These are phyloP conservation scores for Heptranchias perlo DNA, from an alignment of 2,113 vertebrate species.

Conservation along the genomic window DNA sequence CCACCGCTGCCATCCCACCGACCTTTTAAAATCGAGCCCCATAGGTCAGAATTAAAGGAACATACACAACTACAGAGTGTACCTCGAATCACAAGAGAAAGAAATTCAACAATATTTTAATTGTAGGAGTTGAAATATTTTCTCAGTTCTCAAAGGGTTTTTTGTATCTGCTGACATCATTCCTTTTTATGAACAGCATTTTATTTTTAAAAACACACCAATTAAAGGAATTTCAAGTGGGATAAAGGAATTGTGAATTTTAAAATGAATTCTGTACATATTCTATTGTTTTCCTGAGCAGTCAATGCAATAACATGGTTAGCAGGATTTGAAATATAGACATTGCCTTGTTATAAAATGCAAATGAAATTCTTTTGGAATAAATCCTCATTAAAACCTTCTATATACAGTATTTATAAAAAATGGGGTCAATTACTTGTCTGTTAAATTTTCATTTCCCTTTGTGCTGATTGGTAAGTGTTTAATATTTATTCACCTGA, in stretches of 20 bases:
- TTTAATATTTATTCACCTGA: neutral
- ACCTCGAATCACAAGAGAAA: neutral
- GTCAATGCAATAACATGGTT: neutral
- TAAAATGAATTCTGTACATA: neutral
- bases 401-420: neutral
- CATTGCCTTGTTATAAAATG: neutral
- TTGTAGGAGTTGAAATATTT: neutral
- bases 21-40: too few species aligned
- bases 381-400: neutral
- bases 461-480: neutral
- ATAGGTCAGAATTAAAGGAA: constrained; percentile 1
- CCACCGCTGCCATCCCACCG: too few species aligned
- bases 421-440: neutral
- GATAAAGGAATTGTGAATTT: neutral
- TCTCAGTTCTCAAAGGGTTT: neutral
- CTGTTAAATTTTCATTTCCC: neutral
- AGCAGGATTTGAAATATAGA: constrained; percentile 7
- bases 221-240: neutral
- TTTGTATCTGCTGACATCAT: neutral
- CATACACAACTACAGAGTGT: neutral
- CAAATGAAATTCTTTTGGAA: neutral
- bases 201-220: neutral
- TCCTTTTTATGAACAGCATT: neutral
- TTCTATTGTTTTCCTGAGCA: neutral
- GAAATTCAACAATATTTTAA: constrained; percentile 20